Percentiles rank a stretch among this genome's conserved stretches.
Conservation (phyloP, 1,140 invertebrate genomes). For the Drosophila murphyi region DNA sequence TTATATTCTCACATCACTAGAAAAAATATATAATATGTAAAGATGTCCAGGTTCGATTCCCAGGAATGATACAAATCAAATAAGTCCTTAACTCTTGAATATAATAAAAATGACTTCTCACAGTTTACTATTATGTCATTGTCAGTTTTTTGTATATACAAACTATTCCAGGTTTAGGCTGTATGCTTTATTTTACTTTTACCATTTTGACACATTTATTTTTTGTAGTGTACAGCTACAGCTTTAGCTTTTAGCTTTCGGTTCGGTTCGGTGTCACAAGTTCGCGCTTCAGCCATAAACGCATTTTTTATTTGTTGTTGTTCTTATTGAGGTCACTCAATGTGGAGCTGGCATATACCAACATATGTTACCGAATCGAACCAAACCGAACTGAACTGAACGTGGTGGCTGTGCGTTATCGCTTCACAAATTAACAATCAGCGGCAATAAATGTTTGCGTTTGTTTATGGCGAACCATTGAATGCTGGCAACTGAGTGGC, state of each 20-base stretch:
- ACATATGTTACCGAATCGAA: not conserved
- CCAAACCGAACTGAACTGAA: constrained; percentile 27
- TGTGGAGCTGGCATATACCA: constrained; percentile 21
- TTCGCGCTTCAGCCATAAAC: constrained; percentile 53
- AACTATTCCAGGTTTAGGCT: not conserved
- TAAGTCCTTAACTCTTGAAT: no score
- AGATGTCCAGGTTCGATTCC: no score
- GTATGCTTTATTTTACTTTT: no score
- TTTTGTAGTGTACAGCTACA: not conserved
- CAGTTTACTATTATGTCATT: no score
- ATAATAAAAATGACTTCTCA: no score
- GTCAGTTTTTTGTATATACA: not conserved
- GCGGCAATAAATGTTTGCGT: constrained; percentile 81
- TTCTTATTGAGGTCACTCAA: constrained; percentile 53
- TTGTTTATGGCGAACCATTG: constrained; percentile 73
- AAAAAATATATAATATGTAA: not conserved
- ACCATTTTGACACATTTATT: not conserved
- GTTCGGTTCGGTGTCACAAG: constrained; percentile 72
- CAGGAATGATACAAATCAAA: no score
- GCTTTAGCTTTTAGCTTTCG: constrained; percentile 11
- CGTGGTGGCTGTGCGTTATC: constrained; percentile 69
- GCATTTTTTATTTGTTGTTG: constrained; percentile 34
- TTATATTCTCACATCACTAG: not conserved
- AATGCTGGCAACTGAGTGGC: constrained; percentile 35
- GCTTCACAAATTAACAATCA: constrained; percentile 84